phyloP scores from a whole-genome alignment of 1,140 invertebrate species.

The Eupeodes corollae region DNA sequence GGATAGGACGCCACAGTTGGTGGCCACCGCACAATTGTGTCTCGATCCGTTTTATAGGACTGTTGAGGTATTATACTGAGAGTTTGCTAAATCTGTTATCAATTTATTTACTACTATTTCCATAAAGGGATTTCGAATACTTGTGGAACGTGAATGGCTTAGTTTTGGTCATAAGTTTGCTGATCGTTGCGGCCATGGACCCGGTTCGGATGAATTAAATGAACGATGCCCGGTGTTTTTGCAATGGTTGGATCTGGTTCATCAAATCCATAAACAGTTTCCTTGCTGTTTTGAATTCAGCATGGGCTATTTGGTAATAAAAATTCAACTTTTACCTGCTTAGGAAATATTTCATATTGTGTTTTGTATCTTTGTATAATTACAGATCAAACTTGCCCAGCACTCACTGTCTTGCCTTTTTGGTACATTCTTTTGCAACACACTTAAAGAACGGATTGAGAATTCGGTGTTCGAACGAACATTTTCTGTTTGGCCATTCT shows the following conservation, averaged over 20 bases:
- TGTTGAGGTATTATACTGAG: slow-evolving; percentile 50
- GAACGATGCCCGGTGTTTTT: slow-evolving; percentile 92
- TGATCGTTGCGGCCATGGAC: slow-evolving; percentile 80
- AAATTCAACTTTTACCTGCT: neutral
- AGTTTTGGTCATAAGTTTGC: slow-evolving; percentile 96
- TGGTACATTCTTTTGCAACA: slow-evolving; percentile 94
- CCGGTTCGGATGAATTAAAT: slow-evolving; percentile 72
- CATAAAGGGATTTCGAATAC: slow-evolving; percentile 73
- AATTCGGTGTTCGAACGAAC: slow-evolving; percentile 58
- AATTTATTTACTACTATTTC: slow-evolving; percentile 3
- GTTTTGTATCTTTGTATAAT: slow-evolving; percentile 18
- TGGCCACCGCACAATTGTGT: slow-evolving; percentile 79
- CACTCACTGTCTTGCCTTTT: slow-evolving; percentile 94
- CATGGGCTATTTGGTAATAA: slow-evolving; percentile 69
- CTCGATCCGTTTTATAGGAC: slow-evolving; percentile 90
- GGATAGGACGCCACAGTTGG: slow-evolving; percentile 92
- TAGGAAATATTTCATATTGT: slow-evolving; percentile 4
- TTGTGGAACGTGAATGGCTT: slow-evolving; percentile 91
- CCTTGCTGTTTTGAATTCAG: slow-evolving; percentile 94
- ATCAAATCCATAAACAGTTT: slow-evolving; percentile 83
- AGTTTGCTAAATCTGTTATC: neutral
- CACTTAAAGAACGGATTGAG: slow-evolving; percentile 58
- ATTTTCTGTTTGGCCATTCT: slow-evolving; percentile 79
- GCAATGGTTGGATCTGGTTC: slow-evolving; percentile 94
- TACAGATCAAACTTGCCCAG: slow-evolving; percentile 84